phyloP scores from a whole-genome alignment of 2,888 invertebrate genomes.

The Drosophila mercatorum region DNA sequence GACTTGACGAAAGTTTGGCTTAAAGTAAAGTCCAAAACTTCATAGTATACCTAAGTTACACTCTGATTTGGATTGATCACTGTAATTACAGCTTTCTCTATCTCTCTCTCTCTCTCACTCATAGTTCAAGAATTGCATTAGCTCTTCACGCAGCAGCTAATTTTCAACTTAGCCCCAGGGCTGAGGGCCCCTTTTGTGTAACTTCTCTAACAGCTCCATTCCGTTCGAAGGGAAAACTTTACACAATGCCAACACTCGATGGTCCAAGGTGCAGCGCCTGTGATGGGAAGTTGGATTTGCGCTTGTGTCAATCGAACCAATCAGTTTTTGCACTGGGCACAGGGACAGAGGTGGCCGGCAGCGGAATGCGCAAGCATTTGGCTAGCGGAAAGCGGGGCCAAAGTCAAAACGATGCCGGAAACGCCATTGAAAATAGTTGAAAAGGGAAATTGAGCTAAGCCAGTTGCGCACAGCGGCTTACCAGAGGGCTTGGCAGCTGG shows the following conservation, averaged over 20 bases:
- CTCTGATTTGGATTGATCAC: no score
- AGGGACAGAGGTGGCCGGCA: constrained; percentile 15
- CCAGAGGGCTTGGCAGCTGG: constrained; percentile 12
- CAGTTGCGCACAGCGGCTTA: constrained; percentile 67
- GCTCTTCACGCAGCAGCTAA: constrained; percentile 31
- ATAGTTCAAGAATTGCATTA: not conserved
- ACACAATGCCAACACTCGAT: constrained; percentile 28
- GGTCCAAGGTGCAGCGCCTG: not conserved
- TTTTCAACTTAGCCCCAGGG: constrained; percentile 31
- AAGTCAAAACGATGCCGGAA: constrained; percentile 71
- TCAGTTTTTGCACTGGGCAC: constrained; percentile 45
- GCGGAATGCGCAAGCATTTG: constrained; percentile 60
- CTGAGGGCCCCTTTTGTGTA: not conserved
- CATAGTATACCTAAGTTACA: no score
- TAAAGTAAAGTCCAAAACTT: no score
- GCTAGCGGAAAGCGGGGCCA: constrained; percentile 32
- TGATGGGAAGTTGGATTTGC: constrained; percentile 22
- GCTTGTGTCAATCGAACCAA: constrained; percentile 55
- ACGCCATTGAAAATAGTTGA: constrained; percentile 77
- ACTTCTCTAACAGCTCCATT: constrained; percentile 4
- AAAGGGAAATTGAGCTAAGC: constrained; percentile 78
- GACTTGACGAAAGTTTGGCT: no score
- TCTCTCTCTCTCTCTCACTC: no score
- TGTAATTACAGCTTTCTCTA: no score
- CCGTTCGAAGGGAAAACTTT: constrained; percentile 36